Percentiles rank a stretch among this genome's conserved stretches.
phyloP scores from a whole-genome alignment of 1,140 invertebrate genomes.

The Wiebesia pumilae region DNA sequence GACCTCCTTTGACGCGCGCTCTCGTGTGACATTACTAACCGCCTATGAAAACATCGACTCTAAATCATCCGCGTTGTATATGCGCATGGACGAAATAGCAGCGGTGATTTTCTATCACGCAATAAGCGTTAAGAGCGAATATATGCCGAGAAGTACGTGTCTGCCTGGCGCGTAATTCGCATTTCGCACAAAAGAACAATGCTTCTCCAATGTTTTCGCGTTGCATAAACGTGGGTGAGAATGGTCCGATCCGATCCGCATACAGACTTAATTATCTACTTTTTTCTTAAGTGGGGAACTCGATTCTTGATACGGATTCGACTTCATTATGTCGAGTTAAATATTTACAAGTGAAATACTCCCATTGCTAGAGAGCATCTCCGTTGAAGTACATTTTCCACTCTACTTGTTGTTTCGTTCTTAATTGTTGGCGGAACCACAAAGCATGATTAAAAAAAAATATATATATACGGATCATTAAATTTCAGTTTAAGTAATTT shows the following conservation, averaged over 20 bases:
- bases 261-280: not conserved
- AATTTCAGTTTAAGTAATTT: too few relatives aligned
- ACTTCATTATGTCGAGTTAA: too few relatives aligned
- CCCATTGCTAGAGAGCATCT: too few relatives aligned
- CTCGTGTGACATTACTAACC: constrained; percentile 70
- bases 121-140: not conserved
- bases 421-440: too few relatives aligned
- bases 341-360: not conserved
- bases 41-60: constrained; percentile 71
- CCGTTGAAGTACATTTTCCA: too few relatives aligned
- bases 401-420: too few relatives aligned
- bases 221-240: not conserved
- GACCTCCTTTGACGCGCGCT: constrained; percentile 72
- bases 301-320: not conserved
- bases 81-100: not conserved
- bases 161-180: not conserved
- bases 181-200: not conserved
- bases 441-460: too few relatives aligned
- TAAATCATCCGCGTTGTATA: constrained; percentile 52
- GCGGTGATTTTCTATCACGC: not conserved
- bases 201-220: too few relatives aligned
- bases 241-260: too few relatives aligned
- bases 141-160: not conserved
- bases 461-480: too few relatives aligned
- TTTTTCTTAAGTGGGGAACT: not conserved